Base-by-base conservation (phyloP, 2,888 invertebrate species). In the Adelognathus sp. region DNA sequence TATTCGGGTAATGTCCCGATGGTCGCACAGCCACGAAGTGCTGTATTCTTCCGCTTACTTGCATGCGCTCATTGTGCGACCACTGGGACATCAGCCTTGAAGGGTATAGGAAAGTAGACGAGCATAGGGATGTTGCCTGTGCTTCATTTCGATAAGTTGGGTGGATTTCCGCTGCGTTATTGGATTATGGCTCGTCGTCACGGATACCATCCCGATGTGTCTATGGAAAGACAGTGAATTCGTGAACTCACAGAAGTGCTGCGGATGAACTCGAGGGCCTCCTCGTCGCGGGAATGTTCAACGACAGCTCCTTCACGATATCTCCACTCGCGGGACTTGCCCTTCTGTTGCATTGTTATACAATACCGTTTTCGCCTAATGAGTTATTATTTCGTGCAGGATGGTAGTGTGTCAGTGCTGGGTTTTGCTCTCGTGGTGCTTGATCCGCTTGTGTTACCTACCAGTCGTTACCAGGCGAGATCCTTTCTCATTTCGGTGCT, bases 281-380 rank as follows among this genome's bases (percentile, higher is more conserved):
- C 24, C 29, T 36, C 64, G 24, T 63, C 27, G 64, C 44, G n/a
- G n/a, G 70, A 76, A 77, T 58, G 41, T 73, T 63, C 69, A 24
- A 31, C 58, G 61, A 61, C 60, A 66, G 33, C 36, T 24, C 56
- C 60, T 14, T n/a, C n/a, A n/a, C 46, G 46, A 21, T n/a, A n/a
- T 71, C 84, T 75, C 79, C 78, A 70, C 76, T 54, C 77, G 67
- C 18, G 52, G 64, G 58, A 58, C 50, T 6, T 39, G 14, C 41
- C 60, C 67, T n/a, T 56, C 16, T 18, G 54, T 50, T 66, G 79
- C 82, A 81, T 85, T 85, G 82, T 85, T 85, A 86, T 80, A 81
- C 69, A 83, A 82, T 82, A 83, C 76, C 75, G 82, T 79, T 84
- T 83, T 79, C 74, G 69, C 76, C 80, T 82, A 84, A 86, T 76